Conservation (phyloP, 2,113 vertebrate species). For the Ondatra zibethicus region DNA sequence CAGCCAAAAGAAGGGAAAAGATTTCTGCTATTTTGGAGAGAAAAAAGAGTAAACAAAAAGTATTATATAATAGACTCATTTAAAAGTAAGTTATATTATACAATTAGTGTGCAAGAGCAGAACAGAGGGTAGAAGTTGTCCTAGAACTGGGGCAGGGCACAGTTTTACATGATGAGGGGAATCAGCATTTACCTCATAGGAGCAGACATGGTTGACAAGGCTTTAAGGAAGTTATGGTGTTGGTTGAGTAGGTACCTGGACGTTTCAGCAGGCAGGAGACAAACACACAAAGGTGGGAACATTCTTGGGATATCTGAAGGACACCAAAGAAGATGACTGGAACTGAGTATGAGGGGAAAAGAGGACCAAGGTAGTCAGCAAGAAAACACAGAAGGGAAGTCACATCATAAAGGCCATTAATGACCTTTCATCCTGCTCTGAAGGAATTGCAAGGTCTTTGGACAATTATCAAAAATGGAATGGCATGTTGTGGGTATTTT, state of each 20-base stretch:
- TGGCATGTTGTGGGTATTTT: not conserved
- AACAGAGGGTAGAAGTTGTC: not conserved
- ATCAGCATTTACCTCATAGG: not conserved
- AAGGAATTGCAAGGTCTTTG: not conserved
- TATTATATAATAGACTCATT: not conserved
- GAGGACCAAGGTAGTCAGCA: not conserved
- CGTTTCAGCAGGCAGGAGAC: not conserved
- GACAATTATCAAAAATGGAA: not conserved
- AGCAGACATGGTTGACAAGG: not conserved
- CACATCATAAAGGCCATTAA: not conserved
- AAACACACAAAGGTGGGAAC: not conserved
- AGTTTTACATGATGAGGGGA: not conserved
- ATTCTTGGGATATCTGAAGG: not conserved
- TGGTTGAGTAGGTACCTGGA: not conserved
- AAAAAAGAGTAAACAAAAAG: not conserved
- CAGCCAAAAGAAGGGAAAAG: not conserved
- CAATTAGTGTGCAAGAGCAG: not conserved
- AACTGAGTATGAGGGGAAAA: not conserved
- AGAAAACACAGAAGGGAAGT: not conserved
- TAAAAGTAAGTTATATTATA: not conserved
- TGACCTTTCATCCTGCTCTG: not conserved
- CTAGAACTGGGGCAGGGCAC: not conserved
- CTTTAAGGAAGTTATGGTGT: not conserved
- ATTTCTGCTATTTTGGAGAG: not conserved
- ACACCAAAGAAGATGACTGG: not conserved